Evolutionary conservation across 2,888 invertebrate species (phyloP).

Genomic region (Ochropacha duplaris): DNA sequence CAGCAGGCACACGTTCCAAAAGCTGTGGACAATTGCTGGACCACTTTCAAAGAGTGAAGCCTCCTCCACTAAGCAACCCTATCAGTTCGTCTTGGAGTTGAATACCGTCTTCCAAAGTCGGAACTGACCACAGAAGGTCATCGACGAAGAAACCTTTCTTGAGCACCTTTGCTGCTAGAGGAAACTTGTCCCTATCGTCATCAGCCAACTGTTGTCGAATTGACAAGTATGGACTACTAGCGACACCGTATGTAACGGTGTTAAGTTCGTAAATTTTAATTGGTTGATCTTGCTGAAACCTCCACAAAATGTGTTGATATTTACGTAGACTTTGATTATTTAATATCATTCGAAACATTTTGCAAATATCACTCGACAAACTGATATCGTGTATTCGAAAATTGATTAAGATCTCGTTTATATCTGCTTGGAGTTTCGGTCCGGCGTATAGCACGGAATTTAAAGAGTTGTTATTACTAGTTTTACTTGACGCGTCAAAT

Average conservation of each 20-base stretch:
- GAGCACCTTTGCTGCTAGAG: conserved; percentile 8
- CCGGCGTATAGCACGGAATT: conserved; percentile 12
- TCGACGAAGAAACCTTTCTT: conserved; percentile 4
- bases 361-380: conserved; percentile 19
- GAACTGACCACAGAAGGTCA: no score
- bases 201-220: conserved; percentile 17
- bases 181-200: conserved; percentile 16
- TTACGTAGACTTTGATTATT: conserved; percentile 10
- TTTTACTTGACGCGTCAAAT: conserved; percentile 8
- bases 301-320: conserved; percentile 22
- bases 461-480: conserved; percentile 7
- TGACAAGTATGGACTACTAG: conserved; percentile 22
- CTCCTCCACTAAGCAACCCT: no score
- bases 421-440: conserved; percentile 10
- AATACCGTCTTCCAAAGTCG: no score
- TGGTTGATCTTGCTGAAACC: conserved; percentile 9
- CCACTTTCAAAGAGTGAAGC: no score
- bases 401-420: conserved; percentile 7
- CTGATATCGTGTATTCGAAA: conserved; percentile 13
- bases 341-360: conserved; percentile 17
- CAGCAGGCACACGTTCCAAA: no score
- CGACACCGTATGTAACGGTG: no score
- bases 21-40: no score
- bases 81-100: no score
- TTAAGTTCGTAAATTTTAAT: conserved; percentile 18